Conservation (phyloP, 2,888 invertebrate genomes). For the Psylliodes chrysocephalus region DNA sequence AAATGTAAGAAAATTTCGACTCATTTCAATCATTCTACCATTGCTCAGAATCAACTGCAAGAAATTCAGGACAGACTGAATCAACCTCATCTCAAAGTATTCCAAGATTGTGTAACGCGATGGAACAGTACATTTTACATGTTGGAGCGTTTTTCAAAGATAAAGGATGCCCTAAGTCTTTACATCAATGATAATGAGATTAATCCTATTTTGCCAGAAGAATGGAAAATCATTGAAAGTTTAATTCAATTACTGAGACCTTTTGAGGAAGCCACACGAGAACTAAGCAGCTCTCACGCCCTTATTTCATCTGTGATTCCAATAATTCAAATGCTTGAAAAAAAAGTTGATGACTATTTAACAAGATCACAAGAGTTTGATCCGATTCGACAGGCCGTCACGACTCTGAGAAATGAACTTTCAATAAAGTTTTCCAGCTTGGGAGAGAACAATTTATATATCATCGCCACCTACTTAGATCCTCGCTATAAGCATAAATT, state of each 20-base stretch:
- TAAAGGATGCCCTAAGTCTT: conserved; percentile 16
- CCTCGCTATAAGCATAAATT: conserved; percentile 49
- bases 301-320: conserved; percentile 12
- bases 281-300: conserved; percentile 7
- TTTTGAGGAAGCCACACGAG: conserved; percentile 16
- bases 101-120: conserved; percentile 18
- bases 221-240: conserved; percentile 16
- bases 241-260: conserved; percentile 6
- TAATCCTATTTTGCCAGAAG: conserved; percentile 6
- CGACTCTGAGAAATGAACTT: conserved; percentile 47
- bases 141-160: conserved; percentile 2
- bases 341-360: conserved; percentile 18
- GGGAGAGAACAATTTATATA: conserved; percentile 48
- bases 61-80: conserved; percentile 15
- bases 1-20: too few relatives aligned
- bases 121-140: conserved; percentile 10
- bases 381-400: conserved; percentile 17
- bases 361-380: conserved; percentile 25
- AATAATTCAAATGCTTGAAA: conserved; percentile 9
- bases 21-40: conserved; percentile 8
- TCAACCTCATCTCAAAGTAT: conserved; percentile 7
- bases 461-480: too few relatives aligned
- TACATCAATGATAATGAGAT: conserved; percentile 23
- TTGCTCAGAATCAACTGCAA: conserved; percentile 4
- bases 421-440: conserved; percentile 45